These are phyloP conservation scores for Seira musarum DNA, from an alignment of 2,888 invertebrate genomes.

Conservation along the genomic window DNA sequence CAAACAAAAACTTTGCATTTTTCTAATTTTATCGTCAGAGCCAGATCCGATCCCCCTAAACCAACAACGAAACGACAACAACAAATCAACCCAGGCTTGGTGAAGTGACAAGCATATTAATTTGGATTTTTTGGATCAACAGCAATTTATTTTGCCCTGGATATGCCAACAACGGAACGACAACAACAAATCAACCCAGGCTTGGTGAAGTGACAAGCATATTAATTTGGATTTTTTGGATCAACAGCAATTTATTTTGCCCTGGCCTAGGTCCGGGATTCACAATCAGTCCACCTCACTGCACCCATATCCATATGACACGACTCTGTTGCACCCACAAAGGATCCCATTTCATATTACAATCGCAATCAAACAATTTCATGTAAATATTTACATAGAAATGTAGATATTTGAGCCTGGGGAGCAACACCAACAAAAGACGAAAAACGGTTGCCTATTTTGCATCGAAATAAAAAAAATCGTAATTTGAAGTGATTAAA, in stretches of 20 bases:
- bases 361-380: background rate
- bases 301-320: background rate
- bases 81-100: conserved; percentile 40
- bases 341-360: conserved; percentile 14
- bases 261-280: background rate
- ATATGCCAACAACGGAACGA: too few relatives aligned
- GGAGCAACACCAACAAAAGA: too few relatives aligned
- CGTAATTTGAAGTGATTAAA: too few relatives aligned
- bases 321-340: conserved; percentile 22
- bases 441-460: too few relatives aligned
- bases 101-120: conserved; percentile 46
- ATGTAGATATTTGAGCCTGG: background rate
- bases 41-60: too few relatives aligned
- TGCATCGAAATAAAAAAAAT: too few relatives aligned
- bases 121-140: conserved; percentile 24
- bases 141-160: background rate
- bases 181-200: conserved; percentile 41
- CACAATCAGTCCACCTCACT: conserved; percentile 3
- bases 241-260: background rate
- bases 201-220: conserved; percentile 39
- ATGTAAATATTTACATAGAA: conserved; percentile 43
- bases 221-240: conserved; percentile 39
- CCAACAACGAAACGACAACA: too few relatives aligned
- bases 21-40: too few relatives aligned
- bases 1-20: too few relatives aligned